phyloP scores from a whole-genome alignment of 2,113 vertebrate genomes.

The Egretta garzetta region DNA sequence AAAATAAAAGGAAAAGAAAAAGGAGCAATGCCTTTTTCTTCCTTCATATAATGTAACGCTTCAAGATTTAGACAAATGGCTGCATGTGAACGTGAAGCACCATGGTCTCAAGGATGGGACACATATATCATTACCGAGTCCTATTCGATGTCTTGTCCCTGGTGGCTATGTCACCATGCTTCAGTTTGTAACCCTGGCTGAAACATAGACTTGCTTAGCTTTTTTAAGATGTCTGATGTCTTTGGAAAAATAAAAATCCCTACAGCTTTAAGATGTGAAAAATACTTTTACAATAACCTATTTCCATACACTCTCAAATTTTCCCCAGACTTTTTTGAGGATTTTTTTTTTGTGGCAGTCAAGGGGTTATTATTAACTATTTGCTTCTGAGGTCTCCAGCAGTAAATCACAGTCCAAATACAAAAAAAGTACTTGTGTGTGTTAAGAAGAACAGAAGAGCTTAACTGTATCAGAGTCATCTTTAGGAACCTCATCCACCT shows the following conservation, averaged over 20 bases:
- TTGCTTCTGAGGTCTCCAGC: background rate
- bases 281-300: background rate
- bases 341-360: background rate
- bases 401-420: background rate
- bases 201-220: background rate
- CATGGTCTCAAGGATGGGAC: background rate
- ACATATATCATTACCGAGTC: background rate
- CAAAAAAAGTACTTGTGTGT: background rate
- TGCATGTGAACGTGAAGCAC: background rate
- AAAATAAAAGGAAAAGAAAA: background rate
- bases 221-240: background rate
- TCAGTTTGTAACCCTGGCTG: background rate
- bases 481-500: background rate
- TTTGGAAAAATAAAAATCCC: background rate
- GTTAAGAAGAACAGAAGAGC: background rate
- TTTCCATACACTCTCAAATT: background rate
- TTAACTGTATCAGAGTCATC: background rate
- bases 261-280: background rate
- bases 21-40: background rate
- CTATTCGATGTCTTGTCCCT: background rate
- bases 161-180: background rate
- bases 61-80: background rate
- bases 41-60: background rate
- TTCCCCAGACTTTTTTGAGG: background rate
- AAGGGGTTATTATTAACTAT: background rate